phyloP scores from a whole-genome alignment of 2,113 vertebrate genomes.

The Protobothrops mucrosquamatus region DNA sequence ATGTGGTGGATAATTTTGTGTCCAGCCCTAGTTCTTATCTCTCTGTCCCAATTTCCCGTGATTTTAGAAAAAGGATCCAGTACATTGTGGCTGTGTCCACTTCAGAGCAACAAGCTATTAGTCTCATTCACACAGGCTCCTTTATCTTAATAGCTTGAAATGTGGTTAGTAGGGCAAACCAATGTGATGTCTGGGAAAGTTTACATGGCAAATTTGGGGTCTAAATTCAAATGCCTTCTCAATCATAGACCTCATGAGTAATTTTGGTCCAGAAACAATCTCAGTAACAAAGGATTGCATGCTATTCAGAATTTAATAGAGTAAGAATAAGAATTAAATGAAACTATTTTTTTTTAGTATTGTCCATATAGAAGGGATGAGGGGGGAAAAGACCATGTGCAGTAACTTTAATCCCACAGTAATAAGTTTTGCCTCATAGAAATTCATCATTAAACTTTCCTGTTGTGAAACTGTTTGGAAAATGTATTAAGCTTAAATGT shows the following conservation, averaged over 20 bases:
- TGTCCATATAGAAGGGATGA: not conserved
- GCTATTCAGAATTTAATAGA: not conserved
- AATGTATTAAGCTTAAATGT: not conserved
- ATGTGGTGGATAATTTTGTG: not conserved
- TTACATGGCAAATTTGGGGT: not conserved
- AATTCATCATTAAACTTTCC: not conserved
- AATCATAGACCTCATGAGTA: not conserved
- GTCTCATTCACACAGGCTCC: not conserved
- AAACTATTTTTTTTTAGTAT: not conserved
- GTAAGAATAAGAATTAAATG: not conserved
- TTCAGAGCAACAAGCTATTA: not conserved
- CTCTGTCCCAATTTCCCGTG: not conserved
- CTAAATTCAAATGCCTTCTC: not conserved
- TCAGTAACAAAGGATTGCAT: not conserved
- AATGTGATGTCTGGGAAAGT: not conserved
- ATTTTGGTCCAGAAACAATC: not conserved
- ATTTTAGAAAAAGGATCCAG: not conserved
- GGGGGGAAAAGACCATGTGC: not conserved
- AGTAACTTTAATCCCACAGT: not conserved
- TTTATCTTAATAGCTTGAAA: not conserved
- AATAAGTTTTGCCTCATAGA: not conserved
- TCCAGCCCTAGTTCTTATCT: not conserved
- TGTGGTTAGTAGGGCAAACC: not conserved
- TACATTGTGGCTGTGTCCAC: not conserved
- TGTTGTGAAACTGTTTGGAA: not conserved